Base-by-base conservation (phyloP, 2,797 vertebrate species). In the Hephaestus fuliginosus region DNA sequence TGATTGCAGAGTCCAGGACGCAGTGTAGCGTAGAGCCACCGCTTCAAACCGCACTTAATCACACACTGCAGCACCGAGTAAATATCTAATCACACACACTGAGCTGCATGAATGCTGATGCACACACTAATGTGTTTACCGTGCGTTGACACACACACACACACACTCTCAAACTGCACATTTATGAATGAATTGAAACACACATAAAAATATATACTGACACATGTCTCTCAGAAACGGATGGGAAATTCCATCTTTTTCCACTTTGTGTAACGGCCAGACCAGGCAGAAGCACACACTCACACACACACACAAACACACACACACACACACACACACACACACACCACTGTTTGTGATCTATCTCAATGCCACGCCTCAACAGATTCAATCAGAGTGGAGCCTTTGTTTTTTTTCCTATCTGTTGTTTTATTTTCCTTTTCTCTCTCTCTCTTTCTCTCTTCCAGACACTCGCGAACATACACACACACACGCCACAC, bases 351-450 rank as follows among this genome's bases (percentile, higher is more conserved):
- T 53, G 82, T 91, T 88, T 93, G 89, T 90, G 92, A 93, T 93
- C 92, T 92, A 90, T 94, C 92, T 94, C 94, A 93, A 94, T 95
- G 93, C 92, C 91, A 95, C 81, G 93, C 94, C 93, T 95, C 93
- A 95, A 90, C 91, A 94, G 90, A 95, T 94, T 94, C 93, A 95
- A 95, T 95, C 95, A 95, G 91, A 90, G 82, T 84, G 73, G 86
- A 90, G 91, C 77, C 82, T 92, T 92, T 91, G 89, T 89, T 93
- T 93, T 89, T 89, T 81, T 82, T 74, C 44, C 74, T 83, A 74
- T 90, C 85, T 91, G 80, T 89, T 76, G 84, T 92, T 93, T 91
- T 92, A 84, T 90, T 92, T 92, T 87, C 69, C 76, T 70, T 25
- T 70, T 69, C 75, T 74, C 65, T 67, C 74, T 72, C 65, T 61